Conservation (phyloP, 2,888 invertebrate species). For the Cataglyphis cursor region DNA sequence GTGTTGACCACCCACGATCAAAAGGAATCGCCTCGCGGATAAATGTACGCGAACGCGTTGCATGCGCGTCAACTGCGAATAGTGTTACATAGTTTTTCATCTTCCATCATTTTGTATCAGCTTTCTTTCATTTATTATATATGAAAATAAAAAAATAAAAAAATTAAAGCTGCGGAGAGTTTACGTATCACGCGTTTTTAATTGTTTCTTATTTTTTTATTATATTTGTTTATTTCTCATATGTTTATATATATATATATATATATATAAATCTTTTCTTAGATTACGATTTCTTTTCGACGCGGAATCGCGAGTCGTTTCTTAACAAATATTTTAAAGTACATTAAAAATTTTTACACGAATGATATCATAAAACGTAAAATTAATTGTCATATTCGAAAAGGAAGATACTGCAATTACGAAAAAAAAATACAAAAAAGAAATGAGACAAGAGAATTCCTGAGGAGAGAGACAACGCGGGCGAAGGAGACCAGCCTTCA, state of each 20-base stretch:
- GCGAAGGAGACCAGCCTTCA: constrained; percentile 32
- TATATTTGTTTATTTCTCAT: neutral
- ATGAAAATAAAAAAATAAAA: neutral
- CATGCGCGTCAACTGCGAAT: neutral
- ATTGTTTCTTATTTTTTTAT: neutral
- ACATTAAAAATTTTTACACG: neutral
- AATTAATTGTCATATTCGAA: constrained; percentile 21
- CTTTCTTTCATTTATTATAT: neutral
- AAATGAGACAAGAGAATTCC: neutral
- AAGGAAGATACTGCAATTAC: neutral
- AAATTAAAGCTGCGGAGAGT: neutral
- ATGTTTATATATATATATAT: neutral
- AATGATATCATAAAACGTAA: constrained; percentile 5
- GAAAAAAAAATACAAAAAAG: neutral
- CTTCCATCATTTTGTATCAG: neutral
- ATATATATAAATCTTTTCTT: neutral
- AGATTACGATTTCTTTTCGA: neutral
- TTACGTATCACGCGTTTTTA: neutral
- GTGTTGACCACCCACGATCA: constrained; percentile 65
- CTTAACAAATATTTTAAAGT: constrained; percentile 15
- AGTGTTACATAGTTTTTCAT: neutral
- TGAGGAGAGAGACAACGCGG: neutral
- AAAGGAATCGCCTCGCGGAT: constrained; percentile 10
- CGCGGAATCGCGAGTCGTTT: neutral
- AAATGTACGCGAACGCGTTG: constrained; percentile 19